These are phyloP conservation scores for Proteles cristata DNA, from an alignment of 2,113 vertebrate species.

Conservation along the genomic window DNA sequence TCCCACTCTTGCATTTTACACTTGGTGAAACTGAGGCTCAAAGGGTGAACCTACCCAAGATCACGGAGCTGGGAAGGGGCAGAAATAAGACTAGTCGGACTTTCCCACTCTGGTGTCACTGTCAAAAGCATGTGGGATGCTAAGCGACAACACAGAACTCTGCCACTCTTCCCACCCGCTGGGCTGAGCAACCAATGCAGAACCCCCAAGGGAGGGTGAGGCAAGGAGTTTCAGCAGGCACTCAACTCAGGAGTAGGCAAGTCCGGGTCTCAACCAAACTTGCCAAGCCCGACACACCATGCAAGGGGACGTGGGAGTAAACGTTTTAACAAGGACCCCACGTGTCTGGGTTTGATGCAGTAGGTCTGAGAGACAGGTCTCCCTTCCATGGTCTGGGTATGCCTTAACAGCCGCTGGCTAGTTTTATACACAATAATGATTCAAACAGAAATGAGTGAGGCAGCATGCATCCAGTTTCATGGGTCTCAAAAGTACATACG, in stretches of 20 bases:
- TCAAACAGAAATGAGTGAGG: not conserved
- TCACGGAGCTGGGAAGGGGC: too few relatives aligned
- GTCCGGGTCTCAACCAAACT: not conserved
- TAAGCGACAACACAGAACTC: not conserved
- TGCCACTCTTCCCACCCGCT: too few relatives aligned
- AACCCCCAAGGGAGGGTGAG: not conserved
- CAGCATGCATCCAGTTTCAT: not conserved
- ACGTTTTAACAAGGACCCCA: not conserved
- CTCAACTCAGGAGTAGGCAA: not conserved
- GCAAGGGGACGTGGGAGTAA: not conserved
- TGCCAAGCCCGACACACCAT: not conserved
- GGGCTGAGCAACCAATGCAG: fast-evolving
- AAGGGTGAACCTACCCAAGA: not conserved
- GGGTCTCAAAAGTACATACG: not conserved
- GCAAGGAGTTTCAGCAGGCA: not conserved
- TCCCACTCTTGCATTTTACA: not conserved
- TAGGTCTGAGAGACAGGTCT: not conserved
- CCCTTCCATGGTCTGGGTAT: not conserved
- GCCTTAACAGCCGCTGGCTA: fast-evolving
- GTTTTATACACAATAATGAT: not conserved
- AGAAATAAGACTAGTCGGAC: not conserved
- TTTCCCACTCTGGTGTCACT: not conserved
- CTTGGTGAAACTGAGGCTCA: not conserved
- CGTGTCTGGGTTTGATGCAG: not conserved
- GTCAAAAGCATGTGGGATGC: fast-evolving